phyloP scores from a whole-genome alignment of 2,888 invertebrate species.

The Harpalus rubripes region DNA sequence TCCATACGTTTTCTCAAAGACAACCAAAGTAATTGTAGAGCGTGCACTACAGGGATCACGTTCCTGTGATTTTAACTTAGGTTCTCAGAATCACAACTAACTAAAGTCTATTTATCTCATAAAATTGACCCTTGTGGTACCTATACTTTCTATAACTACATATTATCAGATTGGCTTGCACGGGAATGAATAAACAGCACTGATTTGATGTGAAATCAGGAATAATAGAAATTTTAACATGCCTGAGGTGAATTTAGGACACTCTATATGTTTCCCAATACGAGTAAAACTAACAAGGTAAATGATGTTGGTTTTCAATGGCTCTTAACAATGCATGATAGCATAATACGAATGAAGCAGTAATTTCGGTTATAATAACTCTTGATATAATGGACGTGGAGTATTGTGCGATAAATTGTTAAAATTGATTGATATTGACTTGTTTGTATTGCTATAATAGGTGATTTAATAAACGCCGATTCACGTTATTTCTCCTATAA shows the following conservation, averaged over 20 bases:
- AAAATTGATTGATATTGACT: slow-evolving; percentile 50
- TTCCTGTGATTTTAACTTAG: too few relatives aligned
- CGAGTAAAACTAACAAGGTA: slow-evolving; percentile 12
- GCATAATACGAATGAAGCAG: slow-evolving; percentile 19
- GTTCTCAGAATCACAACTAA: too few relatives aligned
- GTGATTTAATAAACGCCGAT: slow-evolving; percentile 40
- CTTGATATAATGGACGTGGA: slow-evolving; percentile 15
- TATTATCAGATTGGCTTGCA: too few relatives aligned
- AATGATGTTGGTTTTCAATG: slow-evolving; percentile 8
- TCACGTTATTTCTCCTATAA: slow-evolving; percentile 43
- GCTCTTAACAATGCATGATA: slow-evolving; percentile 14
- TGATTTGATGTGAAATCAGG: not conserved
- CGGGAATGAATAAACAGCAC: too few relatives aligned
- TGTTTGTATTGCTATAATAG: slow-evolving; percentile 46
- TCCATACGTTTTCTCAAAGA: too few relatives aligned
- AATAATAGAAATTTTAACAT: not conserved
- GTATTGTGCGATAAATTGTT: slow-evolving; percentile 47
- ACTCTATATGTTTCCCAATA: not conserved
- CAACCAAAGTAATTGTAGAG: too few relatives aligned
- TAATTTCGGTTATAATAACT: slow-evolving; percentile 38
- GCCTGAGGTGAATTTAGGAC: not conserved
- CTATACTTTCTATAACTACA: too few relatives aligned
- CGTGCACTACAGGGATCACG: too few relatives aligned
- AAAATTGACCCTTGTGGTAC: too few relatives aligned
- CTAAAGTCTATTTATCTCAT: too few relatives aligned